Conservation (phyloP, 2,888 invertebrate species). For the Zele albiditarsus region DNA sequence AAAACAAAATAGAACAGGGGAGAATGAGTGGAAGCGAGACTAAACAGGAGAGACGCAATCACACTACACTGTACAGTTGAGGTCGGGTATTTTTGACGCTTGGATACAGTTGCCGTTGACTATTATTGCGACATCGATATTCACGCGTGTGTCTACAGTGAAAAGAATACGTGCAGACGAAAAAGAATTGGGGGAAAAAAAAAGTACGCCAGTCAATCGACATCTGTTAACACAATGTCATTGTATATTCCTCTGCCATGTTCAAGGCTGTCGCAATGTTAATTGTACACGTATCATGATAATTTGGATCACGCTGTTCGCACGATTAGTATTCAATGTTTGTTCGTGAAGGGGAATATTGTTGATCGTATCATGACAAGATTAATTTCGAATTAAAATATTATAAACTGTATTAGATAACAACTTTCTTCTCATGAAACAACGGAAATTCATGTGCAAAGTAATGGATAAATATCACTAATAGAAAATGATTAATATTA, state of each 20-base stretch:
- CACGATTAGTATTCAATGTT: slow-evolving; percentile 1
- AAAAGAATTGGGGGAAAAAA: slow-evolving; percentile 19
- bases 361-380: neutral
- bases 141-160: neutral
- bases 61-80: neutral
- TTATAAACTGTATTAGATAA: neutral
- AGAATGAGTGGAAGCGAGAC: neutral
- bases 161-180: slow-evolving; percentile 18
- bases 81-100: neutral
- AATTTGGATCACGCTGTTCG: slow-evolving; percentile 8
- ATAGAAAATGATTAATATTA: neutral
- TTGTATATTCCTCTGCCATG: slow-evolving; percentile 17
- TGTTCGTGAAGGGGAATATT: neutral
- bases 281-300: slow-evolving; percentile 49
- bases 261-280: slow-evolving; percentile 23
- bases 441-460: too few relatives aligned
- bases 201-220: slow-evolving; percentile 39
- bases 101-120: neutral
- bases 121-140: slow-evolving; percentile 30
- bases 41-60: neutral
- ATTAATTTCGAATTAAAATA: neutral
- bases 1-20: neutral
- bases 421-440: neutral
- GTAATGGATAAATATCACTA: neutral
- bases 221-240: slow-evolving; percentile 51